These are phyloP conservation scores for Brachionus rubens DNA, from an alignment of 1,140 invertebrate genomes.

Conservation along the genomic window DNA sequence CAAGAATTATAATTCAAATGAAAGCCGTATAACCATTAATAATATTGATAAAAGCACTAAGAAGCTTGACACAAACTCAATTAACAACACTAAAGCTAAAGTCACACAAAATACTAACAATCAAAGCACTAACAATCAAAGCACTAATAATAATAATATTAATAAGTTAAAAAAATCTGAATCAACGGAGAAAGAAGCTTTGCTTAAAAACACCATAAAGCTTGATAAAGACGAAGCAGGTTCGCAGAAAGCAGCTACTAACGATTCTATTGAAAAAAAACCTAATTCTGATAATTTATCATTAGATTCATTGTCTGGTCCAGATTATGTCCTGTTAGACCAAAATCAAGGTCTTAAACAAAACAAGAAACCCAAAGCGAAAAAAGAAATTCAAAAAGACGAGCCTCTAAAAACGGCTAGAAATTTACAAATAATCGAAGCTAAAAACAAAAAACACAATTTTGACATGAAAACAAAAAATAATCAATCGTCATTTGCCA, in stretches of 20 bases:
- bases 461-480: conserved; percentile 41
- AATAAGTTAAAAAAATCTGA: background rate
- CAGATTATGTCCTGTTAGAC: conserved; percentile 18
- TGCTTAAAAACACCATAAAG: background rate
- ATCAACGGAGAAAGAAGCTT: background rate
- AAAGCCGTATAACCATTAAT: no score
- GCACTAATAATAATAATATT: background rate
- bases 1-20: background rate
- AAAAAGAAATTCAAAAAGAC: background rate
- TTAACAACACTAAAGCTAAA: background rate
- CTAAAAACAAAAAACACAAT: background rate
- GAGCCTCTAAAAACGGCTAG: background rate
- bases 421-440: conserved; percentile 14
- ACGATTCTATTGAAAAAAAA: background rate
- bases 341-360: background rate
- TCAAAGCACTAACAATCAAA: background rate
- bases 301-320: background rate
- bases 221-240: background rate
- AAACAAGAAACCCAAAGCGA: background rate
- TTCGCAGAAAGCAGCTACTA: background rate
- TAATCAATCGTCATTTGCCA: conserved; percentile 42
- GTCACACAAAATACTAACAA: no score
- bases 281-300: background rate
- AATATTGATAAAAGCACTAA: no score
- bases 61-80: conserved; percentile 20